These are phyloP conservation scores for Diaphora mendica DNA, from an alignment of 2,888 invertebrate species.

Conservation along the genomic window DNA sequence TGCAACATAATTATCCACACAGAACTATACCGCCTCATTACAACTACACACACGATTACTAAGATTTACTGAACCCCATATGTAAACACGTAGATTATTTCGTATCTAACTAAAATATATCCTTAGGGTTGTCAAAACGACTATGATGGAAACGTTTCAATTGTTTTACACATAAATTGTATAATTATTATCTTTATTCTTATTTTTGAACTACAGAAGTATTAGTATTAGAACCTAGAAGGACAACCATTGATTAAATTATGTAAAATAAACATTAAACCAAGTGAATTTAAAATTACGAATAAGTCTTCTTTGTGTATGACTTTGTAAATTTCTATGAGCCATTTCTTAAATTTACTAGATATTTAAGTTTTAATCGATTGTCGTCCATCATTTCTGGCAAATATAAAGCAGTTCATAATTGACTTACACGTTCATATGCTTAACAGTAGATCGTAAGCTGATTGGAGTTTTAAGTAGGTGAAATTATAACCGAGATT, in stretches of 20 bases:
- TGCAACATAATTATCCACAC: constrained; percentile 54
- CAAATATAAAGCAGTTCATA: background rate
- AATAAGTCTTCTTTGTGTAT: background rate
- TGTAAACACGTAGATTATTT: constrained; percentile 47
- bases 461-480: background rate
- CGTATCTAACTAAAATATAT: constrained; percentile 38
- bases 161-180: background rate
- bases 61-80: constrained; percentile 45
- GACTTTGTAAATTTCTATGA: background rate
- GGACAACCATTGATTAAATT: background rate
- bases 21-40: constrained; percentile 50
- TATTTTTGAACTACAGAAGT: background rate
- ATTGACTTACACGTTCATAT: background rate
- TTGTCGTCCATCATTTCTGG: background rate
- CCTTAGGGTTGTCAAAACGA: constrained; percentile 32
- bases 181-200: background rate
- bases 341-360: background rate
- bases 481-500: background rate
- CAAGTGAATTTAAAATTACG: background rate
- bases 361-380: background rate
- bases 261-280: background rate
- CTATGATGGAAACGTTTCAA: background rate
- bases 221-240: background rate
- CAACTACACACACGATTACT: constrained; percentile 54
- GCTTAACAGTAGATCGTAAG: background rate